These are phyloP conservation scores for Salpingus planirostris DNA, from an alignment of 2,888 invertebrate genomes.

Conservation along the genomic window DNA sequence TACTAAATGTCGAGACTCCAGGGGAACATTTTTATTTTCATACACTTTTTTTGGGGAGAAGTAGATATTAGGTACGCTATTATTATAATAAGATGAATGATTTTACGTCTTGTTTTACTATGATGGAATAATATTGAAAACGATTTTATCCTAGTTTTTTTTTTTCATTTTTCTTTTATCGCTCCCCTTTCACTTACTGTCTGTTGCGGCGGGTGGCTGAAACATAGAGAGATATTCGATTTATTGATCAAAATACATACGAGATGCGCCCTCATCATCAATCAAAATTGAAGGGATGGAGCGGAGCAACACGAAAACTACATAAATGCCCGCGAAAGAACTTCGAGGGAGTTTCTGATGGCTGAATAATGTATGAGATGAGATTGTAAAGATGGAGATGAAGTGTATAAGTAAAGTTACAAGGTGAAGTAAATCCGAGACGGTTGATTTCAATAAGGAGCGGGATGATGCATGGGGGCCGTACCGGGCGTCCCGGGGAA, in stretches of 20 bases:
- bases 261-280: constrained; percentile 6
- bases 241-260: too few relatives aligned
- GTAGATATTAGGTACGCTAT: too few relatives aligned
- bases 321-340: constrained; percentile 9
- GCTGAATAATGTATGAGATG: constrained; percentile 11
- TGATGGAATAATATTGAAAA: constrained; percentile 27
- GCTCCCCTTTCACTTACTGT: constrained; percentile 30
- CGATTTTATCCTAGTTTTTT: constrained; percentile 25
- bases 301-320: constrained; percentile 8
- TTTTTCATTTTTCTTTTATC: constrained; percentile 6
- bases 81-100: constrained; percentile 11
- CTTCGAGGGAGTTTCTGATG: too few relatives aligned
- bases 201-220: constrained; percentile 39
- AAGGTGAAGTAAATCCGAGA: too few relatives aligned
- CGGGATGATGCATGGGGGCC: too few relatives aligned
- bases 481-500: too few relatives aligned
- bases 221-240: constrained; percentile 19
- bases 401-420: too few relatives aligned
- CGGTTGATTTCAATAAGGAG: too few relatives aligned
- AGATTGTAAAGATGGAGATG: constrained; percentile 1
- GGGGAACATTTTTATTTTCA: too few relatives aligned
- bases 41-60: too few relatives aligned
- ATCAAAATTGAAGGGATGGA: constrained; percentile 10
- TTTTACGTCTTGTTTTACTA: constrained; percentile 8
- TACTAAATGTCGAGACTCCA: too few relatives aligned